Evolutionary conservation across 2,797 vertebrate species (phyloP), one percentile per base, ranked within the genome.

Genomic region (Aeoliscus strigatus): DNA sequence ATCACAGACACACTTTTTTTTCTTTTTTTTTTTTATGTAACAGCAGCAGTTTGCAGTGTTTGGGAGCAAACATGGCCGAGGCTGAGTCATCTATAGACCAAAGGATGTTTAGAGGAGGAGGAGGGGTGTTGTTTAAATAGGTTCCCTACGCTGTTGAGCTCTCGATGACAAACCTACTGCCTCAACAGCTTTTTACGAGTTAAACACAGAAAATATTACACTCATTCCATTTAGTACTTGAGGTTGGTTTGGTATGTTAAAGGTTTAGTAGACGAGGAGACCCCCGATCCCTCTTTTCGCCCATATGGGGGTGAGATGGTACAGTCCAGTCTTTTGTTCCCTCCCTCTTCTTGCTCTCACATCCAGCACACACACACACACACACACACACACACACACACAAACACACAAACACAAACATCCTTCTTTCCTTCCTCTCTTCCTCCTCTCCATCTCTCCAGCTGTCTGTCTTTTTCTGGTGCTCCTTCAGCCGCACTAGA

Each of bases 401-500:
- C 58, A 48, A 53, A 33, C 64, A 62, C 65, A 47, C 35, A 51
- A 44, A 38, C 33, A 46, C 36, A 28, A 16, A 6, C 42, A 47
- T 55, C 49, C 15, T 24, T 45, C 47, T 43, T 14, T 24, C 27
- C 30, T 14, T 45, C n/a, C 18, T 24, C 23, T 39, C 31, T 40
- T 32, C 39, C 17, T 33, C 34, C 15, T 46, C 39, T 29, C 46
- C 13, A 21, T 53, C 49, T 56, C 12, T 35, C 49, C 18, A 2
- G 37, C 60, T 49, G 23, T 32, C 53, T 7, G 16, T 68, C 64
- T 66, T 50, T 77, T 51, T 81, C 85, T 93, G 88, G 88, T 88
- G 79, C 70, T 41, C 29, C 77, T 91, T 88, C 90, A 91, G 88
- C 88, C 84, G 86, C 89, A 87, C 85, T 89, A 92, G 91, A 91